Conservation (phyloP, 1,140 invertebrate species). For the Callitettix versicolor region DNA sequence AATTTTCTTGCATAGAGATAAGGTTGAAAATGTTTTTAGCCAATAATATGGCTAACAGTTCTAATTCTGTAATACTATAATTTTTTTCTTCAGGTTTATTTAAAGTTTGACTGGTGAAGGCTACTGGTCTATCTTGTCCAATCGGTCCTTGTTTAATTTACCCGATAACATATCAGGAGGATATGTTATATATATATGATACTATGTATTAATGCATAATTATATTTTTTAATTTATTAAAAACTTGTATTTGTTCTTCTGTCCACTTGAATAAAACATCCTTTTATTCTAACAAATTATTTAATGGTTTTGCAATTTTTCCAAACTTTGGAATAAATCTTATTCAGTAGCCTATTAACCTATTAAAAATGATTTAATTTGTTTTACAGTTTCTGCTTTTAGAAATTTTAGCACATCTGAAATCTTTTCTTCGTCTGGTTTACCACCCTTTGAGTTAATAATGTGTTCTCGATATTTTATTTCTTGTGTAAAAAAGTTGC, state of each 20-base stretch:
- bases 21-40: conserved; percentile 35
- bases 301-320: conserved; percentile 30
- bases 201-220: neutral
- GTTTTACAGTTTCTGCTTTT: conserved; percentile 31
- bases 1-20: conserved; percentile 40
- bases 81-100: conserved; percentile 33
- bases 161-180: conserved; percentile 21
- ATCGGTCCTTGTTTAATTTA: conserved; percentile 28
- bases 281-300: conserved; percentile 29
- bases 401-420: conserved; percentile 31
- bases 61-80: conserved; percentile 34
- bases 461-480: conserved; percentile 35
- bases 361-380: conserved; percentile 36
- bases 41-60: conserved; percentile 34
- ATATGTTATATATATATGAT: neutral
- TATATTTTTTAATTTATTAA: neutral
- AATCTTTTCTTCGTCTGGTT: conserved; percentile 35
- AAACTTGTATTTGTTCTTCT: neutral
- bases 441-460: conserved; percentile 32
- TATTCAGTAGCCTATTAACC: conserved; percentile 34
- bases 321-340: conserved; percentile 33
- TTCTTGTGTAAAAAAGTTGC: conserved; percentile 35
- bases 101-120: conserved; percentile 33
- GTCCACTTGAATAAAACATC: neutral
- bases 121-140: conserved; percentile 26